phyloP scores from a whole-genome alignment of 2,797 vertebrate genomes.

The Esox masquinongy region DNA sequence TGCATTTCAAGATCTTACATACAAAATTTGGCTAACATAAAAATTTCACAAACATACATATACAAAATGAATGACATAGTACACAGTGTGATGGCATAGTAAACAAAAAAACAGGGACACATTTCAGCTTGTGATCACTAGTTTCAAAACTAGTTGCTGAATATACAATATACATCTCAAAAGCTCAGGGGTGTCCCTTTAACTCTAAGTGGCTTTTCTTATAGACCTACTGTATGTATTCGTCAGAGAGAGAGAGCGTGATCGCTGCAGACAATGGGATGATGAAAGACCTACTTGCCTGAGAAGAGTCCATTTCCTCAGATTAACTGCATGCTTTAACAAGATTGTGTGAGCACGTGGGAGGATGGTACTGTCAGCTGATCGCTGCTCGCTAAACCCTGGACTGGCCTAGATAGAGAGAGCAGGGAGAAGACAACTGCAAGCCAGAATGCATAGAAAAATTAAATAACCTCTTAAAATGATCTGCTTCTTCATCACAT shows the following conservation, averaged over 20 bases:
- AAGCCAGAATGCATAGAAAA: neutral
- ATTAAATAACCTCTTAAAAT: neutral
- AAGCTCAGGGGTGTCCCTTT: neutral
- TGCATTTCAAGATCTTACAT: too few species aligned
- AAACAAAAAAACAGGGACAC: too few species aligned
- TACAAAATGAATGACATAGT: too few species aligned
- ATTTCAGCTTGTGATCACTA: too few species aligned
- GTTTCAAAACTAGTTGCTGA: too few species aligned
- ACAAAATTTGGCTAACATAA: too few species aligned
- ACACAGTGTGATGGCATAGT: too few species aligned
- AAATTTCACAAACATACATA: too few species aligned
- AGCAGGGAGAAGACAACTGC: constrained; percentile 35
- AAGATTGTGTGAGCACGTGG: constrained; percentile 77
- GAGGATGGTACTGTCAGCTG: constrained; percentile 78
- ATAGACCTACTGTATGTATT: constrained; percentile 37
- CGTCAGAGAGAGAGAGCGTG: constrained; percentile 21
- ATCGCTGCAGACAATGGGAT: constrained; percentile 57
- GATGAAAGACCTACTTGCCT: constrained; percentile 66
- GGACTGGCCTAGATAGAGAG: constrained; percentile 74
- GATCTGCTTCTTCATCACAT: neutral
- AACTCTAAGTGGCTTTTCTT: neutral
- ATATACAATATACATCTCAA: too few species aligned
- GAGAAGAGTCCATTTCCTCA: constrained; percentile 67
- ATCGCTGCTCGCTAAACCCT: constrained; percentile 62
- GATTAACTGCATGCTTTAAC: constrained; percentile 78